phyloP scores from a whole-genome alignment of 2,797 vertebrate species.

The Ctenochaetus hawaiiensis region DNA sequence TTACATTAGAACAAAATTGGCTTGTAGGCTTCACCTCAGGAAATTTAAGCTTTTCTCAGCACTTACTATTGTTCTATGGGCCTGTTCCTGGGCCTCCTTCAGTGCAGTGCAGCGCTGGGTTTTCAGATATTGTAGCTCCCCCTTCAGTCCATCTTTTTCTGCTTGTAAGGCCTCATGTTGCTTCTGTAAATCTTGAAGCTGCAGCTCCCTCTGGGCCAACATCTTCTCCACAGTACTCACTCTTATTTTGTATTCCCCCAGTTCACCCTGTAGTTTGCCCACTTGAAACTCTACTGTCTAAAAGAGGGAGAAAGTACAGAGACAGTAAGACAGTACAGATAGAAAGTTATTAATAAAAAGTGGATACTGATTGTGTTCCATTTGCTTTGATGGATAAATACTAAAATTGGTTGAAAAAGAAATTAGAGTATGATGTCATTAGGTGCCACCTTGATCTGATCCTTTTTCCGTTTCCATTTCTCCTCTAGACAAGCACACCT shows the following conservation, averaged over 20 bases:
- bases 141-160: slow-evolving; percentile 70
- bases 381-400: neutral
- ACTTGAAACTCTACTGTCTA: slow-evolving; percentile 47
- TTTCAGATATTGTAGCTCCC: slow-evolving; percentile 66
- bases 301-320: slow-evolving; percentile 1
- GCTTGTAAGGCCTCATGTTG: slow-evolving; percentile 51
- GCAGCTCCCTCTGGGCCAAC: slow-evolving; percentile 83
- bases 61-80: slow-evolving; percentile 57
- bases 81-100: slow-evolving; percentile 65
- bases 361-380: neutral
- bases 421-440: neutral
- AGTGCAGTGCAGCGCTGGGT: slow-evolving; percentile 54
- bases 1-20: neutral
- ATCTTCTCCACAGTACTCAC: slow-evolving; percentile 74
- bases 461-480: slow-evolving; percentile 67
- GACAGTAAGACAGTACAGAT: neutral
- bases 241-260: slow-evolving; percentile 54
- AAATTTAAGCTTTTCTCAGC: neutral
- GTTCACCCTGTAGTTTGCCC: slow-evolving; percentile 57
- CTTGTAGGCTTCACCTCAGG: neutral
- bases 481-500: slow-evolving; percentile 76
- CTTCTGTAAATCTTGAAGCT: slow-evolving; percentile 72
- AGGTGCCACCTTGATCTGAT: slow-evolving; percentile 70
- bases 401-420: neutral
- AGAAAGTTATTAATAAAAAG: neutral